These are phyloP conservation scores for Tyrophagus putrescentiae DNA, from an alignment of 1,140 invertebrate genomes.

Conservation along the genomic window DNA sequence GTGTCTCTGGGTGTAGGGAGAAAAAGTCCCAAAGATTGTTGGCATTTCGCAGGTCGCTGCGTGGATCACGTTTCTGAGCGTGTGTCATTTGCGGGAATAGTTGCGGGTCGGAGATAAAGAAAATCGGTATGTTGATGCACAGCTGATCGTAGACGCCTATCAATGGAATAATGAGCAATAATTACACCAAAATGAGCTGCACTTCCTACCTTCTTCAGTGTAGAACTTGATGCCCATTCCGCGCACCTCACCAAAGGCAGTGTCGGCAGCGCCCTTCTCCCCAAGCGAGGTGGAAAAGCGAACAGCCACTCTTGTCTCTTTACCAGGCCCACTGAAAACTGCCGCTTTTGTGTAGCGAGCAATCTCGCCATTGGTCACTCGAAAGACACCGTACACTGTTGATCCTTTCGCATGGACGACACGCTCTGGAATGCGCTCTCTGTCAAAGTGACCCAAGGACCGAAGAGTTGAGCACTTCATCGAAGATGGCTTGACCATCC, in stretches of 20 bases:
- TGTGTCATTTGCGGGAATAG: slow-evolving; percentile 84
- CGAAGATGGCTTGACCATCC: too few relatives aligned
- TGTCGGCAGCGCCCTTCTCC: slow-evolving; percentile 76
- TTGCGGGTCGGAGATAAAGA: slow-evolving; percentile 83
- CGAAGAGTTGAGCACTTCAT: slow-evolving; percentile 72
- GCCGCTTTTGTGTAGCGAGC: slow-evolving; percentile 63
- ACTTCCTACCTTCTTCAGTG: slow-evolving; percentile 86
- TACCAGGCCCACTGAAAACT: slow-evolving; percentile 42
- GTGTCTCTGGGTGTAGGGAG: slow-evolving; percentile 66
- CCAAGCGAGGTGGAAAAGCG: slow-evolving; percentile 74
- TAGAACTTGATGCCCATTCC: slow-evolving; percentile 93
- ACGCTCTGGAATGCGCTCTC: slow-evolving; percentile 88
- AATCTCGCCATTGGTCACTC: slow-evolving; percentile 48
- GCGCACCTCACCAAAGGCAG: slow-evolving; percentile 67
- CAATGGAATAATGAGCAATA: too few relatives aligned
- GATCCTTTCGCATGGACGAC: slow-evolving; percentile 96
- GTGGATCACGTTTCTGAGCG: slow-evolving; percentile 84
- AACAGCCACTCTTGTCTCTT: slow-evolving; percentile 60
- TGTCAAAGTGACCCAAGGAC: slow-evolving; percentile 69
- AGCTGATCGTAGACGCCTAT: slow-evolving; percentile 92
- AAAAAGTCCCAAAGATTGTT: slow-evolving; percentile 95
- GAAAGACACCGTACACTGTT: slow-evolving; percentile 93
- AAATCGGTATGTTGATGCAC: slow-evolving; percentile 89
- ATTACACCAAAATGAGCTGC: too few relatives aligned
- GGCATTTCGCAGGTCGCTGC: slow-evolving; percentile 73